Percentiles rank a stretch among this genome's conserved stretches.
Evolutionary conservation across 2,888 invertebrate species (phyloP).

Genomic region (Oligia strigilis): DNA sequence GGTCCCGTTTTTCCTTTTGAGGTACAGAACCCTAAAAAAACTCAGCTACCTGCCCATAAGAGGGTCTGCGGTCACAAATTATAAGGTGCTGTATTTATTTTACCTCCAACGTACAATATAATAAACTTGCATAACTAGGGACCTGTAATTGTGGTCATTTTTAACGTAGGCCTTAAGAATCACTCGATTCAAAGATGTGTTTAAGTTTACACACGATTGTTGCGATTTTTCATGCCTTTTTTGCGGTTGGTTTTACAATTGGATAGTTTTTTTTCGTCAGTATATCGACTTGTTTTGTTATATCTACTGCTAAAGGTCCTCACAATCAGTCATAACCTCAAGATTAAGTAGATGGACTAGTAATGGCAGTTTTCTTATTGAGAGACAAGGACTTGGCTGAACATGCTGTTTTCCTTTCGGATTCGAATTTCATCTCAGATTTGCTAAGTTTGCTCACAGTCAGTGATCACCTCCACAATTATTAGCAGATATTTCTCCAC

Average conservation of each 20-base stretch:
- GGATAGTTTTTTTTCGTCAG: neutral
- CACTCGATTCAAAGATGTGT: constrained; percentile 33
- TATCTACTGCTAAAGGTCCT: neutral
- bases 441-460: neutral
- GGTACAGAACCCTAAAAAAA: constrained; percentile 20
- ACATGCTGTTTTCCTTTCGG: neutral
- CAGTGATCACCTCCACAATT: neutral
- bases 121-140: constrained; percentile 54
- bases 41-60: constrained; percentile 54
- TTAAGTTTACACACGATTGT: constrained; percentile 12
- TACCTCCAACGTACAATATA: constrained; percentile 45
- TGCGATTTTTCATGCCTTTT: constrained; percentile 5
- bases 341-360: neutral
- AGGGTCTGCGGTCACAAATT: constrained; percentile 69
- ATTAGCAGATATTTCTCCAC: neutral
- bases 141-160: constrained; percentile 46
- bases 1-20: neutral
- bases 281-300: neutral
- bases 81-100: constrained; percentile 70
- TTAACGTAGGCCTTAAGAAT: constrained; percentile 37
- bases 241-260: neutral
- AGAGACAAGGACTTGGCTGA: neutral
- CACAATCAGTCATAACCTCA: neutral
- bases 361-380: neutral
- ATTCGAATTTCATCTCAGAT: neutral